These are phyloP conservation scores for Lepidostoma basale DNA, from an alignment of 1,140 invertebrate genomes.

Conservation along the genomic window DNA sequence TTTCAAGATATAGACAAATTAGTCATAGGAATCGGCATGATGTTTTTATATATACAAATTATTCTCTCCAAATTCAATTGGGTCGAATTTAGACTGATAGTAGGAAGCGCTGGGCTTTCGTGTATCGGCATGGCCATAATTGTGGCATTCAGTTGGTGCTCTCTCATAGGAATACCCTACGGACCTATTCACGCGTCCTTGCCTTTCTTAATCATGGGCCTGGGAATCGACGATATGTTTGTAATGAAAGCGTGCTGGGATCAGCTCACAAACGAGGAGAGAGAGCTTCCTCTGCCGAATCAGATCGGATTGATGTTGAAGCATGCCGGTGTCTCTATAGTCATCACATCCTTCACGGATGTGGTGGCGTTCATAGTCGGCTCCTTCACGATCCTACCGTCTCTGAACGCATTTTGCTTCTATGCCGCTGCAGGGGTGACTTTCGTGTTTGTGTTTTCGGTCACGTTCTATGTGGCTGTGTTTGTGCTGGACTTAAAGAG, in stretches of 20 bases:
- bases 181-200: constrained; percentile 82
- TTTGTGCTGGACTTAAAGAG: constrained; percentile 73
- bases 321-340: constrained; percentile 82
- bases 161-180: constrained; percentile 73
- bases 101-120: constrained; percentile 70
- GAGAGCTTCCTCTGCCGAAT: constrained; percentile 62
- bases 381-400: constrained; percentile 74
- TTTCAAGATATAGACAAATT: constrained; percentile 77
- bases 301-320: constrained; percentile 73
- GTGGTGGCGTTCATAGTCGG: constrained; percentile 78
- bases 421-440: constrained; percentile 75
- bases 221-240: constrained; percentile 83
- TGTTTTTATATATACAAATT: constrained; percentile 75
- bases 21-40: constrained; percentile 69
- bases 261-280: constrained; percentile 61
- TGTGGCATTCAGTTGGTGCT: constrained; percentile 75
- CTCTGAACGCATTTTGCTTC: constrained; percentile 76
- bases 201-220: constrained; percentile 81
- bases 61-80: constrained; percentile 77
- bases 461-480: constrained; percentile 80
- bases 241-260: constrained; percentile 79
- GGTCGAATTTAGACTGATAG: constrained; percentile 72
- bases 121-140: constrained; percentile 79
- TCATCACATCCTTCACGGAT: constrained; percentile 83
- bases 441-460: constrained; percentile 75